A percentile compares a stretch with the other conserved stretches of the same genome.
Conservation (phyloP, 2,113 vertebrate species). For the Proterorhinus semilunaris region DNA sequence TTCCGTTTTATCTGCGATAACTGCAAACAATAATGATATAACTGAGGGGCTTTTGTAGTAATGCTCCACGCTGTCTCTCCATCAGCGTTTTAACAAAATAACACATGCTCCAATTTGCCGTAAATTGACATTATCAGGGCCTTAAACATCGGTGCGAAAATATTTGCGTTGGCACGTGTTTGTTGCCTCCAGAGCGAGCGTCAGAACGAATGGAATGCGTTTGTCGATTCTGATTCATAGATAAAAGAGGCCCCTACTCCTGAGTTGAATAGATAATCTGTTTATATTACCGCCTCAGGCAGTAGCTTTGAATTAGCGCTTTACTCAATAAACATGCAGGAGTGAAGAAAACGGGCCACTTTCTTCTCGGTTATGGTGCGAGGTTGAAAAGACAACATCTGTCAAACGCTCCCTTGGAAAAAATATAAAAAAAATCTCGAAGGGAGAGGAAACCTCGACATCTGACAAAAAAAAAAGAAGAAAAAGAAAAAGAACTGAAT, state of each 20-base stretch:
- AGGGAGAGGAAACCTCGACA: constrained; percentile 12
- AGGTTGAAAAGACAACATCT: constrained; percentile 47
- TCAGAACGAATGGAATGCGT: constrained; percentile 43
- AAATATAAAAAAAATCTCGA: constrained; percentile 8
- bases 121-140: constrained; percentile 37
- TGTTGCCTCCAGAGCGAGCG: constrained; percentile 57
- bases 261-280: constrained; percentile 63
- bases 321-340: constrained; percentile 52
- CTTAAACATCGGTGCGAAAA: constrained; percentile 40
- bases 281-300: constrained; percentile 56
- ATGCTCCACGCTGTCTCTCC: not conserved
- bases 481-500: constrained; percentile 5
- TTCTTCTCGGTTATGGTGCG: constrained; percentile 41
- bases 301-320: constrained; percentile 60
- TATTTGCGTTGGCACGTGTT: constrained; percentile 44
- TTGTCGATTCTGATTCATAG: constrained; percentile 56
- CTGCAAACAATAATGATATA: constrained; percentile 3
- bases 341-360: constrained; percentile 31
- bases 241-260: constrained; percentile 47
- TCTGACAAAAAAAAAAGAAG: constrained; percentile 21
- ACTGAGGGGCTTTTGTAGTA: not conserved
- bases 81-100: constrained; percentile 27
- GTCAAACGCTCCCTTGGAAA: constrained; percentile 37
- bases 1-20: not conserved
- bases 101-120: constrained; percentile 31